Conservation (phyloP, 2,113 vertebrate genomes). For the Oplegnathus fasciatus region DNA sequence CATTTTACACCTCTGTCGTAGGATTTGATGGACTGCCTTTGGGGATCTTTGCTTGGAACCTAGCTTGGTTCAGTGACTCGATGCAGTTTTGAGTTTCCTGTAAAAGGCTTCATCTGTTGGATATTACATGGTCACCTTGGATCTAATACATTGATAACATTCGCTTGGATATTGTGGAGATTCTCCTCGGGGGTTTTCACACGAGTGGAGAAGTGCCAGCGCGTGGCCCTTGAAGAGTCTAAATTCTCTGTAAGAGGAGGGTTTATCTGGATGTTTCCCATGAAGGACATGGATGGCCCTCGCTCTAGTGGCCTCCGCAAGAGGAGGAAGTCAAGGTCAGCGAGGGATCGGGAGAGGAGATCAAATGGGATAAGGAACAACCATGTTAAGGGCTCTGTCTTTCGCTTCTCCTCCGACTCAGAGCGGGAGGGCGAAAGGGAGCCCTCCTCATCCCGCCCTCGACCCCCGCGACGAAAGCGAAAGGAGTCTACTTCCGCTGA, state of each 20-base stretch:
- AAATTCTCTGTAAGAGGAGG: conserved; percentile 45
- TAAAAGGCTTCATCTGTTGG: conserved; percentile 69
- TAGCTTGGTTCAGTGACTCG: conserved; percentile 51
- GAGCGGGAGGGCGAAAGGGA: conserved; percentile 90
- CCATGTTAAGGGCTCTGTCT: conserved; percentile 79
- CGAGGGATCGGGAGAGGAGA: conserved; percentile 88
- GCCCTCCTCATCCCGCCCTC: conserved; percentile 89
- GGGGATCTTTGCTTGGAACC: conserved; percentile 72
- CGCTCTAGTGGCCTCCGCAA: conserved; percentile 91
- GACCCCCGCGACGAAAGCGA: conserved; percentile 92
- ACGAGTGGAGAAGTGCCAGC: conserved; percentile 43
- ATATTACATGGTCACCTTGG: conserved; percentile 72
- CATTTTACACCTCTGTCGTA: conserved; percentile 58
- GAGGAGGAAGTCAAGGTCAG: conserved; percentile 93
- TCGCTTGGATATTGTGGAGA: conserved; percentile 65
- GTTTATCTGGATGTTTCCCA: conserved; percentile 66
- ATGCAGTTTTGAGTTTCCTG: conserved; percentile 42
- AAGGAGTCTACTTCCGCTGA: conserved; percentile 93
- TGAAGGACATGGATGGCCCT: conserved; percentile 91
- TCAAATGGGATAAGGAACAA: conserved; percentile 84
- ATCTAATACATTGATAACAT: conserved; percentile 58
- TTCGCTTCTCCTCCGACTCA: conserved; percentile 91
- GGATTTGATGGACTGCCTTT: conserved; percentile 76
- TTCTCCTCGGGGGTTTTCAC: conserved; percentile 36
- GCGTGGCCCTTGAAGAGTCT: conserved; percentile 45